phyloP scores from a whole-genome alignment of 2,888 invertebrate species.

The Eupithecia vulgata region DNA sequence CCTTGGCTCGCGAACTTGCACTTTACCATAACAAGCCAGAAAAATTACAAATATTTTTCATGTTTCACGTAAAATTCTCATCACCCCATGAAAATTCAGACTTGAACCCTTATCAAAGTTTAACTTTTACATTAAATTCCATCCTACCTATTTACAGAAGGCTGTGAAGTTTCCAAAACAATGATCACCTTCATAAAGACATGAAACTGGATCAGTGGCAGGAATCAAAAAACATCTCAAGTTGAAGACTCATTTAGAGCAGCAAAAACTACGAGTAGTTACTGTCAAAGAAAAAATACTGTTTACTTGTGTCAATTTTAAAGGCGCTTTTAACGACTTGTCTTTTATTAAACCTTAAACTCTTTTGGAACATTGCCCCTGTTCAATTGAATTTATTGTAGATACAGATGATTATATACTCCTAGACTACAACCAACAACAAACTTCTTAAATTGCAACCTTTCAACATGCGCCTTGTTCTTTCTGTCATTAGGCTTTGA shows the following conservation, averaged over 20 bases:
- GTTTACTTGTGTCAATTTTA: neutral
- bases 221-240: constrained; percentile 48
- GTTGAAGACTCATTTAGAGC: neutral
- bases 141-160: neutral
- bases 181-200: constrained; percentile 31
- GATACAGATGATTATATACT: no score
- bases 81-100: constrained; percentile 16
- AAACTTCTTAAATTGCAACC: neutral
- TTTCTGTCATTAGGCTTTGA: neutral
- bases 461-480: neutral
- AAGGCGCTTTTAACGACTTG: neutral
- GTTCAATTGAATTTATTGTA: neutral
- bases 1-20: neutral
- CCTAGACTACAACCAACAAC: neutral
- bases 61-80: constrained; percentile 6
- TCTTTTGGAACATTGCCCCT: neutral
- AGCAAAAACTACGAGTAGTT: neutral
- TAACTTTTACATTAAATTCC: constrained; percentile 13
- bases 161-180: constrained; percentile 28
- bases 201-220: constrained; percentile 39
- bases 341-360: neutral
- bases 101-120: constrained; percentile 24
- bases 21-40: neutral
- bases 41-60: constrained; percentile 9
- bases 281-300: neutral